Percentiles rank a stretch among this genome's conserved stretches.
Evolutionary conservation across 2,888 invertebrate species (phyloP).

Genomic region (Aradus depressus): DNA sequence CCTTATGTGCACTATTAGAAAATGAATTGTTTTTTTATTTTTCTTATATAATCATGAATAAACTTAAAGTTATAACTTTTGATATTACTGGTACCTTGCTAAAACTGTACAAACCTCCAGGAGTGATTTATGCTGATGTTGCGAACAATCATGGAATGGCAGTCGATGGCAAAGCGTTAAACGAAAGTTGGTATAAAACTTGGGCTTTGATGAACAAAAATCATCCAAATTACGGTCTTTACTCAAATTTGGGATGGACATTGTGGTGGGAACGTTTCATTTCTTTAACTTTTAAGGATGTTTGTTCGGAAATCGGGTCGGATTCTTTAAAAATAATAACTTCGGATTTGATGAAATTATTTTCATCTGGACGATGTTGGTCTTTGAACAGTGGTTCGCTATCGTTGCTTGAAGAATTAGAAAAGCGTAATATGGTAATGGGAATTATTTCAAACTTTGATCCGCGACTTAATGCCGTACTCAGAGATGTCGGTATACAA

Average conservation of each 20-base stretch:
- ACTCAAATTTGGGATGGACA: slow-evolving; percentile 56
- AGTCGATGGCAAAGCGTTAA: slow-evolving; percentile 47
- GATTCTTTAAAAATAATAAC: slow-evolving; percentile 40
- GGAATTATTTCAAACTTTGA: slow-evolving; percentile 87
- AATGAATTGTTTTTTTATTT: background rate
- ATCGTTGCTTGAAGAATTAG: slow-evolving; percentile 51
- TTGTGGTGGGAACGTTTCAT: slow-evolving; percentile 74
- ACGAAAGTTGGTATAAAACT: slow-evolving; percentile 50
- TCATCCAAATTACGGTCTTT: slow-evolving; percentile 71
- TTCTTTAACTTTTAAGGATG: slow-evolving; percentile 45
- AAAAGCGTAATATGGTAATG: slow-evolving; percentile 40
- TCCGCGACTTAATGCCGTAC: slow-evolving; percentile 57
- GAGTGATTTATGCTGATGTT: slow-evolving; percentile 59
- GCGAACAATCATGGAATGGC: slow-evolving; percentile 57
- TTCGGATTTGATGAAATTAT: slow-evolving; percentile 53
- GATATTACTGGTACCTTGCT: slow-evolving; percentile 80
- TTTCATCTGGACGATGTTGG: slow-evolving; percentile 64
- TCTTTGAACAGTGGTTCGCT: slow-evolving; percentile 51
- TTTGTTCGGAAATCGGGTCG: slow-evolving; percentile 36
- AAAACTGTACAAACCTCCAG: slow-evolving; percentile 56
- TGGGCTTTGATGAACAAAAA: slow-evolving; percentile 52
- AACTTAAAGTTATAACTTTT: slow-evolving; percentile 56
- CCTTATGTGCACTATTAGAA: no score
- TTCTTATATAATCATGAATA: background rate
- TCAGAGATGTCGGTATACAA: slow-evolving; percentile 52